These are phyloP conservation scores for Lasioglossum lativentre DNA, from an alignment of 2,888 invertebrate species.

Conservation along the genomic window DNA sequence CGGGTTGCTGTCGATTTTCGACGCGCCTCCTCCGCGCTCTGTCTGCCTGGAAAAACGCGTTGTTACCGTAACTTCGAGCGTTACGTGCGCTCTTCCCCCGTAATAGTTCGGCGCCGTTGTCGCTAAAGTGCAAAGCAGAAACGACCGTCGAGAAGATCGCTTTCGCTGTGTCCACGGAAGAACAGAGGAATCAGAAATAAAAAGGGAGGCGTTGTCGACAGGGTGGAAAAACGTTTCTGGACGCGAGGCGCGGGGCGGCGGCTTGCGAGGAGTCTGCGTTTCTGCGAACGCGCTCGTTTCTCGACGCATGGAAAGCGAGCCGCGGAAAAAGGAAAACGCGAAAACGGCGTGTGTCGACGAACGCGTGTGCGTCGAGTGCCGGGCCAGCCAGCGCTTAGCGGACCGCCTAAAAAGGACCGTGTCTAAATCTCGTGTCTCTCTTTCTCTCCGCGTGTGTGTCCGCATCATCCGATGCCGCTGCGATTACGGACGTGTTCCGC, in stretches of 20 bases:
- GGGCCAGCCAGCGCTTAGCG: background rate
- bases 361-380: background rate
- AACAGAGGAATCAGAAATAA: too few species aligned
- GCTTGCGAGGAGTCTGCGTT: slow-evolving; percentile 8
- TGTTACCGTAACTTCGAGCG: background rate
- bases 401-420: slow-evolving; percentile 9
- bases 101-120: background rate
- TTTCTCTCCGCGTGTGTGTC: background rate
- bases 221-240: background rate
- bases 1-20: background rate
- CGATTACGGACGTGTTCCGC: background rate
- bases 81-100: background rate
- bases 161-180: too few species aligned
- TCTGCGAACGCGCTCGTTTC: slow-evolving; percentile 37
- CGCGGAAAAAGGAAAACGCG: slow-evolving; percentile 3
- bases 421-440: background rate
- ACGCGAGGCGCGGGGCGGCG: too few species aligned
- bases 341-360: slow-evolving; percentile 11
- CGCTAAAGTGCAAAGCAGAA: too few species aligned
- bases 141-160: too few species aligned
- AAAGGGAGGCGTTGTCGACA: too few species aligned
- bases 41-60: background rate
- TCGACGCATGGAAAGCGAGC: slow-evolving; percentile 31
- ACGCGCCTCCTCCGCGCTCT: background rate
- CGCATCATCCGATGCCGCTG: background rate